Conservation (phyloP, 2,113 vertebrate species). For the Cricetomys ansorgei region DNA sequence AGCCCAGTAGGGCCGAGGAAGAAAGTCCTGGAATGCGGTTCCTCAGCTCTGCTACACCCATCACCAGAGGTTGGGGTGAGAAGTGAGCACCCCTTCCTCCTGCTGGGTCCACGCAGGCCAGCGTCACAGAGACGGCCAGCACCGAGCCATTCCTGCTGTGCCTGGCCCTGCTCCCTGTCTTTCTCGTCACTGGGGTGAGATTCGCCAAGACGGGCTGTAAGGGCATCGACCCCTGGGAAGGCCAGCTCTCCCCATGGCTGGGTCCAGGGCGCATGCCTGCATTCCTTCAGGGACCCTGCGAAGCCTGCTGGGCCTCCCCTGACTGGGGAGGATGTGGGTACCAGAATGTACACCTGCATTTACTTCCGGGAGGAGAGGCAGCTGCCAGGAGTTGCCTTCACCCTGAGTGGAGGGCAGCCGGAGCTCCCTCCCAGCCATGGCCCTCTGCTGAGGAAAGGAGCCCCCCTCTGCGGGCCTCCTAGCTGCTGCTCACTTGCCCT, state of each 20-base stretch:
- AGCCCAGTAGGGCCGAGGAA: neutral
- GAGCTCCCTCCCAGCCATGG: neutral
- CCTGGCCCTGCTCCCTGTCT: neutral
- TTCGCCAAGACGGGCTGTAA: neutral
- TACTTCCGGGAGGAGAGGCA: neutral
- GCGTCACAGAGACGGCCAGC: accelerated
- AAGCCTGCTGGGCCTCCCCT: neutral
- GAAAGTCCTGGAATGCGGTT: neutral
- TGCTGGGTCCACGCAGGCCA: neutral
- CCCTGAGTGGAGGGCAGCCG: neutral
- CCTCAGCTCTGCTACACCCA: too few relatives aligned
- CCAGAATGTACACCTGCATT: neutral
- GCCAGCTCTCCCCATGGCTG: neutral
- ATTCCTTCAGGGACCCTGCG: neutral
- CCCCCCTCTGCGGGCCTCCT: neutral
- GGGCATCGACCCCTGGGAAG: neutral
- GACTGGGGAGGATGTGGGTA: accelerated
- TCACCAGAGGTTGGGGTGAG: neutral
- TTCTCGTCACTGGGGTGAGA: neutral
- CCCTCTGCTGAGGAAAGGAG: neutral
- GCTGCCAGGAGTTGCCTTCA: neutral
- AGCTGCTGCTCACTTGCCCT: accelerated
- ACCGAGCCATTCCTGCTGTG: accelerated
- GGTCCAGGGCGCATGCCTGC: neutral
- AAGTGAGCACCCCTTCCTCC: neutral